Evolutionary conservation across 2,888 invertebrate species (phyloP).

Genomic region (Deilephila porcellus): DNA sequence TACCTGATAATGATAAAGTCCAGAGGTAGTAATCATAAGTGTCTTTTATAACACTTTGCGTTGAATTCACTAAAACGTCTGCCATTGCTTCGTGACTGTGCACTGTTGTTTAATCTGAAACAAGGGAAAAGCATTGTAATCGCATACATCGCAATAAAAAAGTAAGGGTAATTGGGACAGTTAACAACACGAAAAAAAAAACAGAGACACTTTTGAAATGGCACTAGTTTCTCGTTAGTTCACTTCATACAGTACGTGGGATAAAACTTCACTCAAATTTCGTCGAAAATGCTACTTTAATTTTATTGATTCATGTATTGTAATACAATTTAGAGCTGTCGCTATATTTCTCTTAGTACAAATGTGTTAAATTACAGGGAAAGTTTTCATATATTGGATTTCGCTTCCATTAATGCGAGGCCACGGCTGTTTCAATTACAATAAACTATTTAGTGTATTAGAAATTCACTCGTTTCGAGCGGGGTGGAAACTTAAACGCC

Average conservation of each 20-base stretch:
- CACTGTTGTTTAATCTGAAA: constrained; percentile 53
- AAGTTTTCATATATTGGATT: neutral
- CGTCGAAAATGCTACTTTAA: no score
- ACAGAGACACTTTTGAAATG: no score
- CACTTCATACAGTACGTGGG: no score
- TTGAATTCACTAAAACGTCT: constrained; percentile 78
- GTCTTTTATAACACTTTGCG: constrained; percentile 79
- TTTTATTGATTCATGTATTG: no score
- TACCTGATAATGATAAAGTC: constrained; percentile 91
- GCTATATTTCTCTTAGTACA: neutral
- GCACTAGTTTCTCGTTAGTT: no score
- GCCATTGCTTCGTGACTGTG: constrained; percentile 59
- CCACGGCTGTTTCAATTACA: constrained; percentile 6
- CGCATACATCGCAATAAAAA: no score
- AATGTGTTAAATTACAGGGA: constrained; percentile 12
- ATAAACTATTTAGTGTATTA: constrained; percentile 1
- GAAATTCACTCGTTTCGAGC: neutral
- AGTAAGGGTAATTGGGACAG: no score
- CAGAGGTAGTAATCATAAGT: constrained; percentile 90
- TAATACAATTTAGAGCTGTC: no score
- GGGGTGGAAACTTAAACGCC: neutral
- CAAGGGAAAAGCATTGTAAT: constrained; percentile 42
- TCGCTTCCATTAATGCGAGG: constrained; percentile 17
- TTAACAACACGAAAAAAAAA: no score
- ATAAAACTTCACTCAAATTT: no score